Percentiles rank a stretch among this genome's conserved stretches.
phyloP scores from a whole-genome alignment of 2,113 vertebrate species.

The Phalacrocorax brasilianus region DNA sequence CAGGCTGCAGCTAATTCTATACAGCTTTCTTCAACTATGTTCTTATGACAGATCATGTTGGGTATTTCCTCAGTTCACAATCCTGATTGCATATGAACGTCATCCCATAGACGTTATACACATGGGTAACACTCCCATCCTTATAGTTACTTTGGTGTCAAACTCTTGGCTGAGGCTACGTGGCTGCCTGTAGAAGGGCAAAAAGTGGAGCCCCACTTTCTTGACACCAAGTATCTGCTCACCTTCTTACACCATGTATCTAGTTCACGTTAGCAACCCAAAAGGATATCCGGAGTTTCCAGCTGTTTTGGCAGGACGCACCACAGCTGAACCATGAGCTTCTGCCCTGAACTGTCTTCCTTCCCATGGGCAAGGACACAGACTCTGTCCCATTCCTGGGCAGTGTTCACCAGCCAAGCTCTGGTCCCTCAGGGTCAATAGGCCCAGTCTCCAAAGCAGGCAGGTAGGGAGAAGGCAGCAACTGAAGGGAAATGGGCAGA shows the following conservation, averaged over 20 bases:
- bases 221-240: neutral
- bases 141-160: neutral
- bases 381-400: neutral
- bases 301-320: neutral
- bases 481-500: neutral
- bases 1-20: neutral
- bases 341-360: neutral
- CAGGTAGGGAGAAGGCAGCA: fast-evolving
- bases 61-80: neutral
- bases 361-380: neutral
- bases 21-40: neutral
- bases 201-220: neutral
- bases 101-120: neutral
- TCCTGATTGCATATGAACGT: neutral
- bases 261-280: neutral
- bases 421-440: neutral
- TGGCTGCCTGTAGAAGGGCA: neutral
- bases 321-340: neutral
- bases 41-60: neutral
- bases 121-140: neutral
- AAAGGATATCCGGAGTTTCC: neutral
- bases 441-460: neutral
- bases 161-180: neutral
- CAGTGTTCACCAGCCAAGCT: neutral
- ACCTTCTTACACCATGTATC: fast-evolving